These are phyloP conservation scores for Agrotis clavis DNA, from an alignment of 2,888 invertebrate genomes.

Conservation along the genomic window DNA sequence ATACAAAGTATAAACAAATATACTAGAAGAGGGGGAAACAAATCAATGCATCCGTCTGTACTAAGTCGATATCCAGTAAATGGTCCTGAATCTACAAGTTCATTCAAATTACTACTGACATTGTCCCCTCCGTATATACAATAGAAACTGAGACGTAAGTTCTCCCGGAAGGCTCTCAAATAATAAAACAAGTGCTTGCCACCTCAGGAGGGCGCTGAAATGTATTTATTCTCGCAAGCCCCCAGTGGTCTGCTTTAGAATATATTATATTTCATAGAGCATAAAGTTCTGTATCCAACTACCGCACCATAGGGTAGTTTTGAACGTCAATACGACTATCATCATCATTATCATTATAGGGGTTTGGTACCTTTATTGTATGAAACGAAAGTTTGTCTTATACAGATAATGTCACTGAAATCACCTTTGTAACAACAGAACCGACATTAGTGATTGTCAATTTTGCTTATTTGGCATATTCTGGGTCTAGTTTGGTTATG, in stretches of 20 bases:
- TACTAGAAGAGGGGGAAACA: neutral
- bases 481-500: too few species aligned
- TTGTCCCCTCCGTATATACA: conserved; percentile 17
- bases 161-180: conserved; percentile 21
- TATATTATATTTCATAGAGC: conserved; percentile 26
- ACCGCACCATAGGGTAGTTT: neutral
- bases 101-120: conserved; percentile 27
- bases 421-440: neutral
- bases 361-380: neutral
- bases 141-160: conserved; percentile 27
- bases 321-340: neutral
- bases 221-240: conserved; percentile 45
- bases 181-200: conserved; percentile 50
- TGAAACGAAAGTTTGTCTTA: conserved; percentile 4
- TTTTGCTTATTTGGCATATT: too few species aligned
- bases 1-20: conserved; percentile 31
- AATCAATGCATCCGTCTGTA: conserved; percentile 13
- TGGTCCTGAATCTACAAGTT: conserved; percentile 4
- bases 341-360: conserved; percentile 10
- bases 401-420: neutral
- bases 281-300: conserved; percentile 18
- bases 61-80: conserved; percentile 24
- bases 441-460: neutral
- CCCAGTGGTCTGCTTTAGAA: conserved; percentile 18
- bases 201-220: conserved; percentile 41